Evolutionary conservation across 2,888 invertebrate species (phyloP).

Genomic region (Caenorhabditis panamensis): DNA sequence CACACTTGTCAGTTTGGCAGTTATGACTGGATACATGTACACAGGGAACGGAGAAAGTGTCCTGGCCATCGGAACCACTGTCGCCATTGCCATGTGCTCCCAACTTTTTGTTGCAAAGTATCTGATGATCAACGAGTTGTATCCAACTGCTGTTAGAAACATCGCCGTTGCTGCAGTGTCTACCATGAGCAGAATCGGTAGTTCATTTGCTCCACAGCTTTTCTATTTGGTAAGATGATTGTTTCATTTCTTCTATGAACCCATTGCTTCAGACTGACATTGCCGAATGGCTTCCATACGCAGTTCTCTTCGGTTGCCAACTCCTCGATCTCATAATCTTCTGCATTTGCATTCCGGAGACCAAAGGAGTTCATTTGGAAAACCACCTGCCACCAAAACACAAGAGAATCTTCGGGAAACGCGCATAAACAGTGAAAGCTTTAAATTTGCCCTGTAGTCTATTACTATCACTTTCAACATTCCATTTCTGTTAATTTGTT

Average conservation of each 20-base stretch:
- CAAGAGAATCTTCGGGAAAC: constrained; percentile 56
- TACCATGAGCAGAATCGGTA: constrained; percentile 70
- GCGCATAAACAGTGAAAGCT: constrained; percentile 22
- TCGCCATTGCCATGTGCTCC: constrained; percentile 69
- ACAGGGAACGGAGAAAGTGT: constrained; percentile 44
- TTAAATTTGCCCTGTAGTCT: constrained; percentile 14
- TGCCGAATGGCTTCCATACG: constrained; percentile 54
- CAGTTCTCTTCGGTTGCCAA: constrained; percentile 44
- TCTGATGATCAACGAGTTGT: constrained; percentile 66
- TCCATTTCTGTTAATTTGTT: too few relatives aligned
- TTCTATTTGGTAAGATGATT: constrained; percentile 73
- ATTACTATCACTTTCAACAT: too few relatives aligned
- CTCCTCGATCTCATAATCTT: constrained; percentile 52
- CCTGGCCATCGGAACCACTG: constrained; percentile 56
- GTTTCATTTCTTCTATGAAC: neutral
- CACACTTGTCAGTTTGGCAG: constrained; percentile 39
- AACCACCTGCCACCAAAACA: constrained; percentile 64
- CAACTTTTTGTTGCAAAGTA: constrained; percentile 67
- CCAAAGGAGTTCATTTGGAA: constrained; percentile 60
- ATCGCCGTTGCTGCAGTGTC: constrained; percentile 71
- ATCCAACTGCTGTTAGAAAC: constrained; percentile 77
- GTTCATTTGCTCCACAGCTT: constrained; percentile 73
- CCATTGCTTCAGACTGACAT: constrained; percentile 42
- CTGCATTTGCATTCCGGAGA: constrained; percentile 56
- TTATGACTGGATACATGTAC: constrained; percentile 35